Conservation (phyloP, 2,888 invertebrate species). For the Idaea aversata region DNA sequence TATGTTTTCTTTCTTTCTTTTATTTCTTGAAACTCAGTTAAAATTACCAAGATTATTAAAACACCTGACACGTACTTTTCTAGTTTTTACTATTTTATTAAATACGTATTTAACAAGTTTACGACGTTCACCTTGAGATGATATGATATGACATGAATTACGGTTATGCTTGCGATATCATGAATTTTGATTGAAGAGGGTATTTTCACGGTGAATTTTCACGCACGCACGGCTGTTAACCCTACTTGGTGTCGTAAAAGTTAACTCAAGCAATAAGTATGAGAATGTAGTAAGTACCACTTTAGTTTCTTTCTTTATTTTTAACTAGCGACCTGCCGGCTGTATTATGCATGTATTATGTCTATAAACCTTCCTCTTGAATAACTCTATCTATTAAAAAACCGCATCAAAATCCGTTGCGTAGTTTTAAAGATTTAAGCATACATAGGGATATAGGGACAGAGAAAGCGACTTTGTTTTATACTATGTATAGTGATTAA, state of each 20-base stretch:
- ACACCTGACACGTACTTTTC: not conserved
- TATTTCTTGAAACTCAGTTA: too few relatives aligned
- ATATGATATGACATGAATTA: not conserved
- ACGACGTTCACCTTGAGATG: not conserved
- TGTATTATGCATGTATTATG: too few relatives aligned
- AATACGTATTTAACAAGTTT: not conserved
- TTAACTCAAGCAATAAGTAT: not conserved
- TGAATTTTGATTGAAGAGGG: conserved; percentile 1
- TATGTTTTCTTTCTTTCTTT: too few relatives aligned
- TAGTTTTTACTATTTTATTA: not conserved
- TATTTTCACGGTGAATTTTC: not conserved
- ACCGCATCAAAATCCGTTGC: too few relatives aligned
- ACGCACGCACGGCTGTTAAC: not conserved
- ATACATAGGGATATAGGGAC: too few relatives aligned
- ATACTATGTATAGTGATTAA: too few relatives aligned
- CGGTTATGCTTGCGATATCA: not conserved
- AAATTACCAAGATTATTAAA: not conserved
- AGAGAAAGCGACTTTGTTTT: too few relatives aligned
- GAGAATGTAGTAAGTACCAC: not conserved
- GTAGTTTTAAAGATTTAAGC: too few relatives aligned
- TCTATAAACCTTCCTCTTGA: too few relatives aligned
- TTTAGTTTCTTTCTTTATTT: too few relatives aligned
- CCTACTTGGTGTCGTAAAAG: not conserved
- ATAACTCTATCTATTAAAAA: too few relatives aligned
- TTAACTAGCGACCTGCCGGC: too few relatives aligned